Evolutionary conservation across 2,797 vertebrate genomes (phyloP).

Genomic region (Rhadinocentrus ornatus): DNA sequence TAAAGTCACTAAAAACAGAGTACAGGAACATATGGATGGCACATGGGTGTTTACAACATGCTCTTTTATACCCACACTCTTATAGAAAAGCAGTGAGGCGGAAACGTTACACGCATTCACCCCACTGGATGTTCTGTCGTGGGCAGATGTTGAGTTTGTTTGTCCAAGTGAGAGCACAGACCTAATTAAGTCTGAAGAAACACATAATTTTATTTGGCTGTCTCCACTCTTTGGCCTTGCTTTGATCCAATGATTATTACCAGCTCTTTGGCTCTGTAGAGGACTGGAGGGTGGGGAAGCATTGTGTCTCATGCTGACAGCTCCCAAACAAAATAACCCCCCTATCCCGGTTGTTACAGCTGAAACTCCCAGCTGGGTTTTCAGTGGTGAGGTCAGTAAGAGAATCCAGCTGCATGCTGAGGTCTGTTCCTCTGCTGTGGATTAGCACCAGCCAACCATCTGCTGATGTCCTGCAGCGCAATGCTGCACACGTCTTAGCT

Average conservation of each 20-base stretch:
- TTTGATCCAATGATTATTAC: slow-evolving; percentile 82
- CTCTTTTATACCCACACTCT: slow-evolving; percentile 26
- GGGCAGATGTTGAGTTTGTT: slow-evolving; percentile 68
- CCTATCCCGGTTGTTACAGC: slow-evolving; percentile 68
- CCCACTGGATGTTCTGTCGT: slow-evolving; percentile 56
- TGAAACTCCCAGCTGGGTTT: slow-evolving; percentile 78
- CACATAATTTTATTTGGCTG: slow-evolving; percentile 76
- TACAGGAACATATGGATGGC: slow-evolving; percentile 50
- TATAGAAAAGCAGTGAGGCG: slow-evolving; percentile 29
- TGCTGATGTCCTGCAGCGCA: slow-evolving; percentile 55
- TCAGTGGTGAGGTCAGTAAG: slow-evolving; percentile 78
- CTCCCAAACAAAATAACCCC: slow-evolving; percentile 77
- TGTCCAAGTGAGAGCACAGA: slow-evolving; percentile 55
- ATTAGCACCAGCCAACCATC: slow-evolving; percentile 70
- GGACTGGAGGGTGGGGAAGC: slow-evolving; percentile 60
- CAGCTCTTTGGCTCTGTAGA: slow-evolving; percentile 70
- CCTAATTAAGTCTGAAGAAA: slow-evolving; percentile 76
- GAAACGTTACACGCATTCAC: slow-evolving; percentile 30
- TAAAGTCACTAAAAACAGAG: slow-evolving; percentile 26
- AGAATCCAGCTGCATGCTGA: slow-evolving; percentile 72
- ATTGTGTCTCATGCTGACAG: slow-evolving; percentile 77
- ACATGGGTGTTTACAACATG: slow-evolving; percentile 47
- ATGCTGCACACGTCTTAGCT: slow-evolving; percentile 37
- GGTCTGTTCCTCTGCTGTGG: slow-evolving; percentile 64
- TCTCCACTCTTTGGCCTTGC: slow-evolving; percentile 52